Base-by-base conservation (phyloP, 2,888 invertebrate species). In the Drosophila mettleri region DNA sequence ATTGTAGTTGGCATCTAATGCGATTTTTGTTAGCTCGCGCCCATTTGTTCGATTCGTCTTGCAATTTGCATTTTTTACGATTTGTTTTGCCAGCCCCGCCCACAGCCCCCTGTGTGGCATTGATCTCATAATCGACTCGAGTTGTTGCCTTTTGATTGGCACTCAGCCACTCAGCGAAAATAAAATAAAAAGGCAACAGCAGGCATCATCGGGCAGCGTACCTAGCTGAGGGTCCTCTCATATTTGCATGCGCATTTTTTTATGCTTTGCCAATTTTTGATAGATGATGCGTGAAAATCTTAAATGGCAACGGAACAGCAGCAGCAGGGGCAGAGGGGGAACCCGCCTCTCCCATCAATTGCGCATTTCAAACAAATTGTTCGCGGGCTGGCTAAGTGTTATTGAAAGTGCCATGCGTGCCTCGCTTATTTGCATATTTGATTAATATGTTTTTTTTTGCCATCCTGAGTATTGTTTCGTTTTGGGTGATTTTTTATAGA, bases 351-450 rank as follows among this genome's bases (percentile, higher is more conserved):
- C 52, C 43, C 53, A 58, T 61, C 57, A 69, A 74, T 62, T 64
- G 68, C 39, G 54, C 49, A 34, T 20, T 45, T 55, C 51, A 33
- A 58, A 43, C 70, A 70, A 67, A 54, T 70, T 52, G 67, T 46
- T 43, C 62, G 53, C 38, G 57, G 59, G 41, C 57, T 34, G 45
- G 34, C 38, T 59, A 69, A 72, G 39, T 60, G 78, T 41, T 66
- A 52, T 58, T 74, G 54, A 67, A 63, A 67, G 59, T 18, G 49
- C 41, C 54, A 8, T 3, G 41, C 0, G 53, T 61, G 60, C 61
- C 43, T n/a, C 71, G 65, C 73, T 73, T 89, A 89, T 86, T 86
- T 86, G 86, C 89, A 86, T 86, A 87, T 86, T 87, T 86, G 89
- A 86, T 86, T 85, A 88, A 86, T 86, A 74, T 81, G 82, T 79